Base-by-base conservation (phyloP, 1,140 invertebrate genomes). In the Drosophila saltans region DNA sequence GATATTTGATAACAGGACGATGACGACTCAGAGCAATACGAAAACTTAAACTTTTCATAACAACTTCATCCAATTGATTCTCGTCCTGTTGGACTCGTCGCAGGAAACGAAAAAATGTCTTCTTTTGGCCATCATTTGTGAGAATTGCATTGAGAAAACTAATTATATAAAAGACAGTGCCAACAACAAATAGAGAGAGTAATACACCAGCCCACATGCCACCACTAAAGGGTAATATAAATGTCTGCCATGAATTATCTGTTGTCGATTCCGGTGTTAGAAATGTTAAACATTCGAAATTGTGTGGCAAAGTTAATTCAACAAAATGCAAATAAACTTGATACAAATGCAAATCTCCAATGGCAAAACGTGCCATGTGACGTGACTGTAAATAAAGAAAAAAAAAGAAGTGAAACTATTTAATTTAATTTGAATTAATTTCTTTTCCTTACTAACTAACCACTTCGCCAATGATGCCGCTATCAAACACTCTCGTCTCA, bases 211-310 rank as follows among this genome's bases (percentile, higher is more conserved):
- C 69, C 91, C 92, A 92, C 91, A 92, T 92, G 8, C 61, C 79
- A 1, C 66, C 78, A 28, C 85, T 95, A 72, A 97, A 97, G 1
- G 97, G 96, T 62, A 96, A 86, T 75, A 97, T 95, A 5, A 97
- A 92, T 3, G 96, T 96, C 91, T 96, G 95, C 96, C 96, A 97
- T 4, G 96, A 96, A 84, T 96, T 96, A 92, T 97, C 95, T 21
- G 94, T 94, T 28, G 95, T 91, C 28, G 96, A 94, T 93, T 97
- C 96, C 1, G 96, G 96, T 5, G 96, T 97, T 2, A 97, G 83
- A 82, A 97, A 97, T 1, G 96, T 97, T 57, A 97, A 93, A 81
- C 96, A 97, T 84, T 97, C 95, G 0, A 95, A 95, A 59, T 95
- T 96, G 62, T 97, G 97, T 0, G 96, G 96, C 48, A 94, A 93